A percentile compares a stretch with the other conserved stretches of the same genome.
Evolutionary conservation across 1,140 invertebrate genomes (phyloP).

Genomic region (Rhizoglyphus robini): DNA sequence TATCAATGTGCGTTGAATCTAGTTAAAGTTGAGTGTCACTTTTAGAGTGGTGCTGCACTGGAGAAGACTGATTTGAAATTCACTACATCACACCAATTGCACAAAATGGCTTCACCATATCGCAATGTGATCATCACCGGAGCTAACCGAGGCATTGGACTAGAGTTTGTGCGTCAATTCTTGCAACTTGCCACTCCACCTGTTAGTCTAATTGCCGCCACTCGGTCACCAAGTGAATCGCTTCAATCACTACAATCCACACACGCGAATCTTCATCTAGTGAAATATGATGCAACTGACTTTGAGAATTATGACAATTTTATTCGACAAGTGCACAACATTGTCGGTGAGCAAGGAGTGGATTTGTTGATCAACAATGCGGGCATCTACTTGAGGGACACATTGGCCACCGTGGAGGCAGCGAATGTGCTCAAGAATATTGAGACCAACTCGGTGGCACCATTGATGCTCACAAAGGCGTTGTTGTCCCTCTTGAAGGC

Average conservation of each 20-base stretch:
- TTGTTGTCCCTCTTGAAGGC: slow-evolving; percentile 57
- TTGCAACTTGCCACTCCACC: slow-evolving; percentile 38
- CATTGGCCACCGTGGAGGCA: slow-evolving; percentile 50
- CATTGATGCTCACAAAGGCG: slow-evolving; percentile 65
- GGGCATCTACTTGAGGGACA: slow-evolving; percentile 56
- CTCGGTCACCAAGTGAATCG: slow-evolving; percentile 43
- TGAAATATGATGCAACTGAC: slow-evolving; percentile 24
- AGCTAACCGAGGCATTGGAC: slow-evolving; percentile 67
- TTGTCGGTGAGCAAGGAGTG: slow-evolving; percentile 49
- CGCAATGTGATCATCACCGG: slow-evolving; percentile 68
- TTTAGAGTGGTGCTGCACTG: too few relatives aligned
- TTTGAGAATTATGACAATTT: slow-evolving; percentile 21
- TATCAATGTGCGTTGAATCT: too few relatives aligned
- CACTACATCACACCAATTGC: too few relatives aligned
- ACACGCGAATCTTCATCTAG: background rate
- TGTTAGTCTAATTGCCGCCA: slow-evolving; percentile 54
- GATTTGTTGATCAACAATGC: slow-evolving; percentile 78
- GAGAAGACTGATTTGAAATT: too few relatives aligned
- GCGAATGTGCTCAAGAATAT: slow-evolving; percentile 55
- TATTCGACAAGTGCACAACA: slow-evolving; percentile 27
- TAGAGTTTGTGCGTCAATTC: slow-evolving; percentile 62
- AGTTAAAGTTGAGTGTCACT: too few relatives aligned
- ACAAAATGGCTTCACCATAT: too few relatives aligned
- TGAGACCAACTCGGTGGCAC: slow-evolving; percentile 59
- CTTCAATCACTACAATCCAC: background rate